These are phyloP conservation scores for Pterocles orientalis DNA, from an alignment of 2,113 vertebrate species.

Conservation along the genomic window DNA sequence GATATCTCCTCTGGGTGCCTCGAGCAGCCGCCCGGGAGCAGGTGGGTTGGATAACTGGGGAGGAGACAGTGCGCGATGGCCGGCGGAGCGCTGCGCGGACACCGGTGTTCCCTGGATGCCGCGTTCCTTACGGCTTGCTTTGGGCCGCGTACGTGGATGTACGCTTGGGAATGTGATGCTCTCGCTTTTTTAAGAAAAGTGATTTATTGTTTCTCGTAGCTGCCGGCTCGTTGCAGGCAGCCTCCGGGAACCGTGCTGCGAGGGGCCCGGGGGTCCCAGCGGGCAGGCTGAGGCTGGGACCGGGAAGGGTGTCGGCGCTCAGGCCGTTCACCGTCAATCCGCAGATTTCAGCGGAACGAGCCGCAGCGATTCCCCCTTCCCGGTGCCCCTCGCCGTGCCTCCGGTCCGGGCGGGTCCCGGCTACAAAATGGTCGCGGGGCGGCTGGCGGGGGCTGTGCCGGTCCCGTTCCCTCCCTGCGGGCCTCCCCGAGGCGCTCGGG, in stretches of 20 bases:
- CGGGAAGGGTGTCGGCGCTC: neutral
- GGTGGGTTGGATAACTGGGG: accelerated
- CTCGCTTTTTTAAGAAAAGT: too few species aligned
- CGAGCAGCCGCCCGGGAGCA: neutral
- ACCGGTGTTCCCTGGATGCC: too few species aligned
- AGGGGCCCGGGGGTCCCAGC: too few species aligned
- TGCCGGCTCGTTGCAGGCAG: accelerated
- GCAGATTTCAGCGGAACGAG: neutral
- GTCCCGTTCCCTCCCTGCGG: neutral
- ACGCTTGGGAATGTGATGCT: neutral
- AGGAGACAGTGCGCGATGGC: accelerated
- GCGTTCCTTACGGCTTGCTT: neutral
- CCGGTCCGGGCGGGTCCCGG: neutral
- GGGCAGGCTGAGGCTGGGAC: too few species aligned
- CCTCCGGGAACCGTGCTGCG: neutral
- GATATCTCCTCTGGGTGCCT: neutral
- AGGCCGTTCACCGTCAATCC: accelerated
- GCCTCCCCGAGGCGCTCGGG: too few species aligned
- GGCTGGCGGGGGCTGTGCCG: neutral
- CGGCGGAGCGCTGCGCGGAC: neutral
- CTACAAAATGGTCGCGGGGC: neutral
- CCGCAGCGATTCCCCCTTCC: neutral
- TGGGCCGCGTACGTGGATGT: too few species aligned
- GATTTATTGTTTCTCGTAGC: neutral
- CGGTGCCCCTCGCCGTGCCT: too few species aligned